Conservation (phyloP, 2,888 invertebrate genomes). For the Mongoloraphidia duomilia region DNA sequence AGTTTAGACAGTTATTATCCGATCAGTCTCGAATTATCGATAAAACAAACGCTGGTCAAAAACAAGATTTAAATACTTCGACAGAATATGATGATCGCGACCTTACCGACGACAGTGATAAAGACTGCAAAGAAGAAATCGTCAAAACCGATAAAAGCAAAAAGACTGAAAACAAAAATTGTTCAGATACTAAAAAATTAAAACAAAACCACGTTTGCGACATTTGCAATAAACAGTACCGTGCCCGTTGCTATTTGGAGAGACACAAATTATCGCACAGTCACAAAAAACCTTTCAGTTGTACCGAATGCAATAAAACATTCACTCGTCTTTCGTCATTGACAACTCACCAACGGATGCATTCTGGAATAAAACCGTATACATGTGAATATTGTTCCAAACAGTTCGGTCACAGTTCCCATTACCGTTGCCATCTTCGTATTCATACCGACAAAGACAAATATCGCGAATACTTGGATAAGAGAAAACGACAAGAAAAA, state of each 20-base stretch:
- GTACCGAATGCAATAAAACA: slow-evolving; percentile 1
- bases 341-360: slow-evolving; percentile 2
- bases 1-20: no score
- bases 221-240: background rate
- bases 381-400: slow-evolving; percentile 3
- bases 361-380: slow-evolving; percentile 3
- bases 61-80: no score
- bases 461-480: slow-evolving; percentile 1
- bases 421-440: background rate
- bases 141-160: background rate
- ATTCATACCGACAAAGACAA: slow-evolving; percentile 4
- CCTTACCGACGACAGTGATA: no score
- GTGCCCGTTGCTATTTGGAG: background rate
- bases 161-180: background rate
- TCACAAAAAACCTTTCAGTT: slow-evolving; percentile 1
- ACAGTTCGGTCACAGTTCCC: slow-evolving; percentile 2
- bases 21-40: no score
- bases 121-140: background rate
- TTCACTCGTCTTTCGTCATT: slow-evolving; percentile 1
- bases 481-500: background rate
- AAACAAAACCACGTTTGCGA: background rate
- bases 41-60: no score
- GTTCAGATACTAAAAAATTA: background rate
- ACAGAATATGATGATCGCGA: no score
- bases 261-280: background rate